Percentiles rank a stretch among this genome's conserved stretches.
Conservation (phyloP, 2,797 vertebrate genomes). For the Channa striata region DNA sequence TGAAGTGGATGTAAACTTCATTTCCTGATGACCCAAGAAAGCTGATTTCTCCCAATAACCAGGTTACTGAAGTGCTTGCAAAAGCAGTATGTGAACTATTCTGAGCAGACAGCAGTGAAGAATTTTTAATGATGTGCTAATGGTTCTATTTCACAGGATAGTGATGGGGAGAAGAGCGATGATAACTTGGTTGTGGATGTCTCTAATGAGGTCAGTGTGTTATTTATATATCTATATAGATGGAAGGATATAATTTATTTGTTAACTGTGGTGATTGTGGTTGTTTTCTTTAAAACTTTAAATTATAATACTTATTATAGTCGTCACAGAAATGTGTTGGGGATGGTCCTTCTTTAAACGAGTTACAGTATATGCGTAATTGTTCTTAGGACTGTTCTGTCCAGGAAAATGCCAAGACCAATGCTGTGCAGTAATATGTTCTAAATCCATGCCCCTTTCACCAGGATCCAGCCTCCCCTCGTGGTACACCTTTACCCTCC, state of each 20-base stretch:
- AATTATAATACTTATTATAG: background rate
- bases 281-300: background rate
- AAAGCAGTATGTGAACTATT: no score
- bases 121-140: conserved; percentile 30
- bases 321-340: background rate
- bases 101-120: background rate
- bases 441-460: conserved; percentile 3
- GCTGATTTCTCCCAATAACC: no score
- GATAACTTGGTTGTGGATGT: conserved; percentile 97
- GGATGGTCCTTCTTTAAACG: background rate
- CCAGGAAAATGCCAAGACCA: conserved; percentile 6
- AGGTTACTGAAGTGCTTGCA: no score
- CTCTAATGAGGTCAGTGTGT: conserved; percentile 92
- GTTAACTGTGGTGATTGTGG: conserved; percentile 1
- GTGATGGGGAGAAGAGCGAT: conserved; percentile 96
- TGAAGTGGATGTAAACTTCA: no score
- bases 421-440: conserved; percentile 12
- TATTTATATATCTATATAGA: background rate
- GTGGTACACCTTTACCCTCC: conserved; percentile 93
- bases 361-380: background rate
- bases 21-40: no score
- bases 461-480: conserved; percentile 92
- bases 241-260: no score
- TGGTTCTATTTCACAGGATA: conserved; percentile 87
- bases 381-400: background rate